Conservation (phyloP, 2,113 vertebrate genomes). For the Leptobrachium leishanense region DNA sequence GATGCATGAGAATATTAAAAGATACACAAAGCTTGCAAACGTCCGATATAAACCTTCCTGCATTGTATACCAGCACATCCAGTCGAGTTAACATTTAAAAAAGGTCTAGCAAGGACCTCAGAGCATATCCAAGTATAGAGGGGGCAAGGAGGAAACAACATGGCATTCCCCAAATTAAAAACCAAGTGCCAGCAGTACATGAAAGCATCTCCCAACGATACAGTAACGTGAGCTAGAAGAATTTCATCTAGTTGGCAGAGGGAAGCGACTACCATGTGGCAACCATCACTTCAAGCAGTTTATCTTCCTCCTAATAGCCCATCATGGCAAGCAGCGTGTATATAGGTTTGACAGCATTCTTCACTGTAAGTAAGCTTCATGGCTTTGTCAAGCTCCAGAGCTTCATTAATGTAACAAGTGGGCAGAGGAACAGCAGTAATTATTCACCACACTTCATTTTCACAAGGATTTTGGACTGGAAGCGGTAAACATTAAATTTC, state of each 20-base stretch:
- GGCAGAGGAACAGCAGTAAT: neutral
- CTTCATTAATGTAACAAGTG: neutral
- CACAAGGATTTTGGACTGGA: conserved; percentile 5
- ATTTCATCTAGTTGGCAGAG: neutral
- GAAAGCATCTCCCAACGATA: neutral
- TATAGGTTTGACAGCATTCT: neutral
- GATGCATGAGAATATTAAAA: no score
- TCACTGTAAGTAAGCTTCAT: neutral
- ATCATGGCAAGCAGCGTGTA: neutral
- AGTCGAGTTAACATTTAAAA: no score
- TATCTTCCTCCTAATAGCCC: no score
- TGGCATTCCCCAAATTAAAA: no score
- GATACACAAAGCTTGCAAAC: no score
- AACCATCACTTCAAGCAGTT: no score
- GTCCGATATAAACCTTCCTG: no score
- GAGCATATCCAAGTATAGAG: no score
- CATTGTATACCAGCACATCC: no score
- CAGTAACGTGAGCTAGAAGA: neutral
- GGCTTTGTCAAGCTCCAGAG: neutral
- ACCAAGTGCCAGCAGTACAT: neutral
- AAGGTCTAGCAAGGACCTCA: no score
- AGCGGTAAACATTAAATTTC: conserved; percentile 35
- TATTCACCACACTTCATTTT: conserved; percentile 4
- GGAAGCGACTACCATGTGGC: no score
- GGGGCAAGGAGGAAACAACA: no score